Base-by-base conservation (phyloP, 2,888 invertebrate genomes). In the Urechis unicinctus region DNA sequence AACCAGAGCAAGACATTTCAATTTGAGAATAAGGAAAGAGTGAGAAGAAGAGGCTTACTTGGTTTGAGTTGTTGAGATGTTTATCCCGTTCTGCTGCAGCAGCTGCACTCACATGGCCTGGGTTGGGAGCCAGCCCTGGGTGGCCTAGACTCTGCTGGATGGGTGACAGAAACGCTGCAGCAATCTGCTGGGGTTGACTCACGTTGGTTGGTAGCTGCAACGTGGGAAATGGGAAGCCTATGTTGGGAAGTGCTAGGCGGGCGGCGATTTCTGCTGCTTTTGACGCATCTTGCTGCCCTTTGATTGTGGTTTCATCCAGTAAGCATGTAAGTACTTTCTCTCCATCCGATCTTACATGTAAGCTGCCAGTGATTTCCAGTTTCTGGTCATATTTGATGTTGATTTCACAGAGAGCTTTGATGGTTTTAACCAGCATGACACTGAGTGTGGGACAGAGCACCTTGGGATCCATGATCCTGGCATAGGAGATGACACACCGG, bases 361-460 rank as follows among this genome's bases (percentile, higher is more conserved):
- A 30, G 43, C 61, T 59, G 28, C 64, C 64, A n/a, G 59, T 59
- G 29, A 64, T 63, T 44, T 64, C 64, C 24, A 64, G 55, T 36
- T 64, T 64, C 22, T 58, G 28, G 42, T 64, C 61, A 36, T 58
- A 64, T 25, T 57, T 60, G 31, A 64, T 58, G 52, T 64, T 64
- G 22, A 64, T 62, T 44, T 64, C 64, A 36, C 64, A 64, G n/a
- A 64, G 57, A 21, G 64, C 64, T 46, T 61, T 61, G 42, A 64
- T 61, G 17, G 64, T 64, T 42, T 61, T 60, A 17, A 58, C 60
- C 25, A 64, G 55, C 53, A 64, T 64, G 3, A 57, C 52, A 31
- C 58, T 64, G 25, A 64, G 53, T 24, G 61, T 60, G 5, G 62
- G 61, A 52, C 62, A 64, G 25, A 61, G 42, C 29, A 64, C 31